These are phyloP conservation scores for Apodemia hepburni DNA, from an alignment of 2,888 invertebrate genomes.

Conservation along the genomic window DNA sequence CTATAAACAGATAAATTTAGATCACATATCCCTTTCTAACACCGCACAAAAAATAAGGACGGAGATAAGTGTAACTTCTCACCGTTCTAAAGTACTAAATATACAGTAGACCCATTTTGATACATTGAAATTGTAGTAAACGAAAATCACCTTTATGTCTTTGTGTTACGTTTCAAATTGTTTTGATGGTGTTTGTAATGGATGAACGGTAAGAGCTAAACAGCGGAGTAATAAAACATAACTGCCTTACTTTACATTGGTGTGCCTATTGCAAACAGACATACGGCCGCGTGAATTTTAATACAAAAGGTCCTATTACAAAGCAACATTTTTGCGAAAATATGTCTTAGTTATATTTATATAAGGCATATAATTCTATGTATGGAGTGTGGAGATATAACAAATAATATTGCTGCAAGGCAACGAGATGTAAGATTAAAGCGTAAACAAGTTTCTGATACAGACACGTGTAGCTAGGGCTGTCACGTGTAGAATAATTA, in stretches of 20 bases:
- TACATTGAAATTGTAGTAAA: background rate
- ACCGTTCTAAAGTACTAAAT: slow-evolving; percentile 12
- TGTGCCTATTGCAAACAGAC: slow-evolving; percentile 39
- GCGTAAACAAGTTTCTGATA: slow-evolving; percentile 44
- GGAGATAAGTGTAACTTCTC: slow-evolving; percentile 12
- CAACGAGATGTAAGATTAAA: slow-evolving; percentile 45
- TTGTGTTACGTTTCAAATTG: background rate
- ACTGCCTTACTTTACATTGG: slow-evolving; percentile 39
- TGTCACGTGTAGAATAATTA: background rate
- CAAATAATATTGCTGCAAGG: slow-evolving; percentile 23
- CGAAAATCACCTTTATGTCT: background rate
- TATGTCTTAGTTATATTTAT: background rate
- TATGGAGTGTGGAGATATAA: background rate
- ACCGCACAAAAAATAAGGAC: background rate
- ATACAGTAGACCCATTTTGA: slow-evolving; percentile 5
- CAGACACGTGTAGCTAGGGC: slow-evolving; percentile 38
- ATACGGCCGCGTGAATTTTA: slow-evolving; percentile 16
- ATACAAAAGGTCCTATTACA: slow-evolving; percentile 19
- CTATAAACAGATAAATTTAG: slow-evolving; percentile 15
- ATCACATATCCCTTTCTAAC: background rate
- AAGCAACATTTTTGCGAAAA: background rate
- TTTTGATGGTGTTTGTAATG: background rate
- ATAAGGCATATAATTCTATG: background rate
- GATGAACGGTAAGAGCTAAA: slow-evolving; percentile 30
- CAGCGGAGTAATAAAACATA: slow-evolving; percentile 38